phyloP scores from a whole-genome alignment of 2,113 vertebrate genomes.

The Burhinus bistriatus region DNA sequence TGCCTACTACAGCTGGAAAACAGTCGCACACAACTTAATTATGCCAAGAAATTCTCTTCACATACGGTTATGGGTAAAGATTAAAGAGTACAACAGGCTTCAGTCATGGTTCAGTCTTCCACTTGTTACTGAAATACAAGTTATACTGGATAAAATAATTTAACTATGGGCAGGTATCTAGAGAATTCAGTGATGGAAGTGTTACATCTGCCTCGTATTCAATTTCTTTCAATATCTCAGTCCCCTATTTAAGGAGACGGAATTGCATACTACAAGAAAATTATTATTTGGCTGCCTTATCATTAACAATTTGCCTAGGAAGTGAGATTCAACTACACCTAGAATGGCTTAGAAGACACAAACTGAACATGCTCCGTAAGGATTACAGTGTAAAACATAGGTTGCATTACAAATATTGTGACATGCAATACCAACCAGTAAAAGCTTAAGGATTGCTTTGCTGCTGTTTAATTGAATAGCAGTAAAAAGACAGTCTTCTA shows the following conservation, averaged over 20 bases:
- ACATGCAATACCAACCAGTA: not conserved
- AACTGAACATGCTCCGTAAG: conserved; percentile 38
- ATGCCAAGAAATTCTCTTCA: not conserved
- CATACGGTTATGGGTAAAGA: not conserved
- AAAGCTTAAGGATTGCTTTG: not conserved
- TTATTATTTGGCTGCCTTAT: conserved; percentile 58
- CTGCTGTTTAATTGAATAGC: conserved; percentile 16
- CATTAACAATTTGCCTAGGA: conserved; percentile 59
- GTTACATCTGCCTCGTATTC: not conserved
- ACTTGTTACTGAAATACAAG: not conserved
- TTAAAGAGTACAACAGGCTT: not conserved
- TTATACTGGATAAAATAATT: not conserved
- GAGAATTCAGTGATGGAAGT: not conserved
- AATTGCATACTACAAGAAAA: conserved; percentile 53
- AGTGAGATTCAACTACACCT: conserved; percentile 46
- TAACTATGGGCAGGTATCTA: not conserved
- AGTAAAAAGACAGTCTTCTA: not conserved
- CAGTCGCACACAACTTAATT: not conserved
- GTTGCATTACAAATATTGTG: not conserved
- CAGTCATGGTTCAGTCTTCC: not conserved
- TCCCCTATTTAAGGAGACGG: conserved; percentile 44
- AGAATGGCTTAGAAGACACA: conserved; percentile 43
- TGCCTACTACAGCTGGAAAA: not conserved
- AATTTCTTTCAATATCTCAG: not conserved
- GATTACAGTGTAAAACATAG: conserved; percentile 40